A percentile compares a stretch with the other conserved stretches of the same genome.
phyloP scores from a whole-genome alignment of 2,888 invertebrate genomes.

The Parnassius glacialis region DNA sequence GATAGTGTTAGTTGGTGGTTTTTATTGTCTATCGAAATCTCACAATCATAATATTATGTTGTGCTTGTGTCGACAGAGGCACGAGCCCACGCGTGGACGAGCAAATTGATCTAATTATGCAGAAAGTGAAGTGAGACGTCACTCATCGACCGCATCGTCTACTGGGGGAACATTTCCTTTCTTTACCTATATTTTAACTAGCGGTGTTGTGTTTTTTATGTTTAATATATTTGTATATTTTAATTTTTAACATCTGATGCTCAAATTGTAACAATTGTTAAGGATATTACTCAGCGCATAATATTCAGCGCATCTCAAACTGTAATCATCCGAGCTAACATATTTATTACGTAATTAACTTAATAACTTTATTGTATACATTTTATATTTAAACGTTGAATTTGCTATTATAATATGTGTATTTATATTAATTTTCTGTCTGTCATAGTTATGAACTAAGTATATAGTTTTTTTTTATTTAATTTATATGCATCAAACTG shows the following conservation, averaged over 20 bases:
- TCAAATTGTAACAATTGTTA: neutral
- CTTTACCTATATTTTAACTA: constrained; percentile 28
- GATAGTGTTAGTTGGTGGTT: too few relatives aligned
- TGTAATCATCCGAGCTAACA: neutral
- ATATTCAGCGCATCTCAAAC: neutral
- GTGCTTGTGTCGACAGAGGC: constrained; percentile 71
- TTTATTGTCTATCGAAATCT: too few relatives aligned
- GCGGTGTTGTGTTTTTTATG: constrained; percentile 20
- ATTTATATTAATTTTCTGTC: neutral
- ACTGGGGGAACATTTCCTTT: constrained; percentile 1
- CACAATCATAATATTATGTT: neutral
- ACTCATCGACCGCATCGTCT: neutral
- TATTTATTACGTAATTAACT: neutral
- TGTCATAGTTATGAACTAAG: too few relatives aligned
- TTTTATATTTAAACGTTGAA: neutral
- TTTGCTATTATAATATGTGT: neutral
- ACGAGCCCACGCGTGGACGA: constrained; percentile 90
- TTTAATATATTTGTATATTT: constrained; percentile 1
- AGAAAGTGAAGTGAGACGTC: constrained; percentile 68
- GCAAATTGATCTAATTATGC: constrained; percentile 87
- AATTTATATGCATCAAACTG: too few relatives aligned
- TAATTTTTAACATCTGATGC: constrained; percentile 2
- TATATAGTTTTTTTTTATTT: too few relatives aligned
- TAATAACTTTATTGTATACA: constrained; percentile 1
- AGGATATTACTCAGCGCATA: neutral